Evolutionary conservation across 1,140 invertebrate genomes (phyloP).

Genomic region (Atta cephalotes): DNA sequence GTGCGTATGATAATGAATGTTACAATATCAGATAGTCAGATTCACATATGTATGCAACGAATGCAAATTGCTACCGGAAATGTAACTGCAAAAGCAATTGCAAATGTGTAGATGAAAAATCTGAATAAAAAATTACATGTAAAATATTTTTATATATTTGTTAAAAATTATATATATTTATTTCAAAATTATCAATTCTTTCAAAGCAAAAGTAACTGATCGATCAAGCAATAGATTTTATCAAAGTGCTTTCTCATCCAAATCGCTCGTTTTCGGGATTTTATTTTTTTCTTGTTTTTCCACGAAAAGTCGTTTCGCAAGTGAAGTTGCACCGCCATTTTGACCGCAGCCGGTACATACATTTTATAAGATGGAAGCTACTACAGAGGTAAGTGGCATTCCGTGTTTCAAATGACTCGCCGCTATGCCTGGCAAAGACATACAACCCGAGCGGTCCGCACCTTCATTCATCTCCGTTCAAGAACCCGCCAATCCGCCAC

Average conservation of each 20-base stretch:
- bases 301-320: constrained; percentile 30
- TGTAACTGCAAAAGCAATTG: neutral
- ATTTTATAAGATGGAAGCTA: constrained; percentile 57
- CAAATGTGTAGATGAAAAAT: constrained; percentile 4
- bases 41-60: constrained; percentile 18
- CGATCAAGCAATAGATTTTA: neutral
- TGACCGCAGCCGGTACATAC: constrained; percentile 55
- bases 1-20: constrained; percentile 13
- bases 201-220: neutral
- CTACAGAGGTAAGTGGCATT: constrained; percentile 49
- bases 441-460: constrained; percentile 46
- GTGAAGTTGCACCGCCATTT: constrained; percentile 37
- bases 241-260: neutral
- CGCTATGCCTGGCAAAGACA: constrained; percentile 63
- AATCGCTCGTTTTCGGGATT: constrained; percentile 29
- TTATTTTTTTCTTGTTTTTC: constrained; percentile 31
- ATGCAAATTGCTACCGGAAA: neutral
- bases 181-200: neutral
- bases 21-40: constrained; percentile 33
- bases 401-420: constrained; percentile 53
- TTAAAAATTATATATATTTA: neutral
- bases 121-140: neutral
- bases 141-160: neutral
- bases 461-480: constrained; percentile 68
- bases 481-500: constrained; percentile 57